phyloP scores from a whole-genome alignment of 1,140 invertebrate species.

The Campodea augens region DNA sequence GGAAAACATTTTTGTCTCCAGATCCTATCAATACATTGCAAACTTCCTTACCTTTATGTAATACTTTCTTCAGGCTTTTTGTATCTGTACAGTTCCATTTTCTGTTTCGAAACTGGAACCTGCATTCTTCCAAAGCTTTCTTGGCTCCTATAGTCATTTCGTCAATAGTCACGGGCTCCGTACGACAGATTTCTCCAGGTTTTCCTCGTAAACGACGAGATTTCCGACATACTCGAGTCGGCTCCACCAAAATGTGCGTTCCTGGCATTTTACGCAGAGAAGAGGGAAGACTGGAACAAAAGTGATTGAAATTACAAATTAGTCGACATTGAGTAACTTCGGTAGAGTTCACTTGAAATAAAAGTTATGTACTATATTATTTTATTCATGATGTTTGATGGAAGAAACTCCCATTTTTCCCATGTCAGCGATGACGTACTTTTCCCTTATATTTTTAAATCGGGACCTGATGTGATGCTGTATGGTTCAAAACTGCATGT shows the following conservation, averaged over 20 bases:
- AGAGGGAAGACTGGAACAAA: slow-evolving; percentile 5
- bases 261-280: slow-evolving; percentile 41
- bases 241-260: slow-evolving; percentile 70
- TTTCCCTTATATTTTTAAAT: no score
- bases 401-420: no score
- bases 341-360: no score
- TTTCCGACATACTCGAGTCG: slow-evolving; percentile 66
- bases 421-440: no score
- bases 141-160: slow-evolving; percentile 56
- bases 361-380: no score
- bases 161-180: slow-evolving; percentile 49
- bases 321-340: background rate
- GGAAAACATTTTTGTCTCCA: no score
- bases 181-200: slow-evolving; percentile 43
- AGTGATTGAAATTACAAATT: background rate
- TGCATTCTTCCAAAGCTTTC: slow-evolving; percentile 59
- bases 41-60: slow-evolving; percentile 59
- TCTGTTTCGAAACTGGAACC: slow-evolving; percentile 60
- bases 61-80: slow-evolving; percentile 56
- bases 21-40: no score
- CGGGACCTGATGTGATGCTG: no score
- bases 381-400: no score
- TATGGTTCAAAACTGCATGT: no score
- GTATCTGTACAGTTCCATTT: slow-evolving; percentile 69
- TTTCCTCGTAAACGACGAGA: slow-evolving; percentile 47